Evolutionary conservation across 2,888 invertebrate species (phyloP), one percentile per base, ranked within the genome.

Genomic region (Heliconius ethilla): DNA sequence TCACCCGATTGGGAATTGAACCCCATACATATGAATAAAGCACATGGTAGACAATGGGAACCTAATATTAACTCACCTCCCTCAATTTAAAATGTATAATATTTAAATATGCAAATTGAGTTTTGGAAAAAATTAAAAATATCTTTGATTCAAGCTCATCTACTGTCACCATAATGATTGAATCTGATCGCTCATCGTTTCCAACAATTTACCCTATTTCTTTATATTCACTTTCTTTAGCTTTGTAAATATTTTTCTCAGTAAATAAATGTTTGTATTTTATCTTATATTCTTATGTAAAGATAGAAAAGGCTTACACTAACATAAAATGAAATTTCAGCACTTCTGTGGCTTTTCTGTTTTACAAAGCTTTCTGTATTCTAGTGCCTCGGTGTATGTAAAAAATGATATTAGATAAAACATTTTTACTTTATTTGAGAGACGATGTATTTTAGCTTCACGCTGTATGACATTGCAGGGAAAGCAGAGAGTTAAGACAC

Each of bases 281-380:
- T 37, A 33, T 25, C 37, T 59, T 72, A 33, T 59, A 72, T 72
- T 72, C 33, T n/a, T 55, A 59, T 72, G 72, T 33, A 72, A 72
- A 33, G 33, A n/a, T 15, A 72, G 33, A 72, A 72, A 70, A 55
- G 33, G 72, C 55, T 72, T 59, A 72, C 33, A 37, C 51, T 70
- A 51, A 55, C 67, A 13, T 15, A 40, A 40, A 40, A 15, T 45
- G 40, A 69, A 69, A 25, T 69, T 69, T 69, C 25, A 45, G 40
- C 69, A 45, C 18, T 40, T 69, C n/a, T 69, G 69, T 3, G 69
- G 69, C 69, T 69, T 69, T 67, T 25, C 67, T 40, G 15, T 25
- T 40, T 40, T 40, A 69, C 15, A 69, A 69, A 45, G 40, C 25
- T 69, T 69, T 25, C 40, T 69, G 25, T 40, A 25, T 40, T 69